Evolutionary conservation across 2,888 invertebrate species (phyloP).

Genomic region (Apamea sordens): DNA sequence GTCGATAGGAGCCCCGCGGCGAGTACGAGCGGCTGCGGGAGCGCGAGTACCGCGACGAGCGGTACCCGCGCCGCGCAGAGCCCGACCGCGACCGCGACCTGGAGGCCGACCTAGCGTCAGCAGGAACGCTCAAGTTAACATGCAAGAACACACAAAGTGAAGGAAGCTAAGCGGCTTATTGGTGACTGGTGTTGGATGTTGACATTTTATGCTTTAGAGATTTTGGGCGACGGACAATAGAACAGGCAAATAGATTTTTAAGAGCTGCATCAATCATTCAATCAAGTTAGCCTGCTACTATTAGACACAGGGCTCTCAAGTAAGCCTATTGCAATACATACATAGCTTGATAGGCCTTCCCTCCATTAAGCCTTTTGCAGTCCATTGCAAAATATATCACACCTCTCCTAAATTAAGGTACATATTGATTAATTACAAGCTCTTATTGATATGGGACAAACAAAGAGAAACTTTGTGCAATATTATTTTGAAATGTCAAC

Average conservation of each 20-base stretch:
- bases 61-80: slow-evolving; percentile 87
- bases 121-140: slow-evolving; percentile 54
- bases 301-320: background rate
- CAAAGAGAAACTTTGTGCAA: background rate
- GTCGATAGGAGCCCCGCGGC: slow-evolving; percentile 90
- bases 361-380: background rate
- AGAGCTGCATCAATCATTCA: background rate
- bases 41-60: slow-evolving; percentile 91
- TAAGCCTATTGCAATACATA: background rate
- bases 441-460: background rate
- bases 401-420: background rate
- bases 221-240: background rate
- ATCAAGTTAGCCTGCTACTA: background rate
- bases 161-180: slow-evolving; percentile 39
- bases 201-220: slow-evolving; percentile 9
- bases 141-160: slow-evolving; percentile 54
- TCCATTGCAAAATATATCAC: background rate
- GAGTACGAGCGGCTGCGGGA: slow-evolving; percentile 92
- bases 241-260: background rate
- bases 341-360: background rate
- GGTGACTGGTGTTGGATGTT: slow-evolving; percentile 49
- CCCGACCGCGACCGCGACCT: slow-evolving; percentile 91
- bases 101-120: slow-evolving; percentile 69
- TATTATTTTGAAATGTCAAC: slow-evolving; percentile 37
- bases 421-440: slow-evolving; percentile 3